Evolutionary conservation across 2,888 invertebrate species (phyloP).

Genomic region (Coleophora deauratella): DNA sequence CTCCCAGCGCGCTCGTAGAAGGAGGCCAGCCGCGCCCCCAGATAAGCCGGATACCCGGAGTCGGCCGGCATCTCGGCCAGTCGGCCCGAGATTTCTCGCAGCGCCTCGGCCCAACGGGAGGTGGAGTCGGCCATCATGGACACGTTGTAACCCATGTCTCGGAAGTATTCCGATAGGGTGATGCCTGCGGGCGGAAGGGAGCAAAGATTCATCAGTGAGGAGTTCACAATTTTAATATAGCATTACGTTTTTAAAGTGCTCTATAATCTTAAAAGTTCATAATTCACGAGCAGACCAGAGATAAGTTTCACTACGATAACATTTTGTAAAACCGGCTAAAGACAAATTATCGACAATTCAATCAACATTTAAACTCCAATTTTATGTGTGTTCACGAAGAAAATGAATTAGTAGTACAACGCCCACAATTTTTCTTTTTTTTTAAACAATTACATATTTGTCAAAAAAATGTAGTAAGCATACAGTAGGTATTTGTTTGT

Average conservation of each 20-base stretch:
- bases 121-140: constrained; percentile 99
- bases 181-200: constrained; percentile 77
- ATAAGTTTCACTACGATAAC: no score
- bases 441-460: no score
- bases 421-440: no score
- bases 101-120: constrained; percentile 99
- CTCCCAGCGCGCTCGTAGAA: constrained; percentile 99
- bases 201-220: background rate
- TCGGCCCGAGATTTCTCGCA: constrained; percentile 99
- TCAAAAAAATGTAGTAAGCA: no score
- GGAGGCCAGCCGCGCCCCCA: constrained; percentile 97
- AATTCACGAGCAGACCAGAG: no score
- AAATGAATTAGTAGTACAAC: no score
- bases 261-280: no score
- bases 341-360: no score
- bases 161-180: constrained; percentile 99
- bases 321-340: no score
- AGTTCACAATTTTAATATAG: background rate
- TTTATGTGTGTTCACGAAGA: no score
- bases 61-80: constrained; percentile 99
- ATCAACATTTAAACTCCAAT: no score
- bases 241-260: background rate
- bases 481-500: no score
- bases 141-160: constrained; percentile 99
- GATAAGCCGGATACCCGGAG: constrained; percentile 98